phyloP scores from a whole-genome alignment of 2,797 vertebrate species.

The Poliocrania exsul region DNA sequence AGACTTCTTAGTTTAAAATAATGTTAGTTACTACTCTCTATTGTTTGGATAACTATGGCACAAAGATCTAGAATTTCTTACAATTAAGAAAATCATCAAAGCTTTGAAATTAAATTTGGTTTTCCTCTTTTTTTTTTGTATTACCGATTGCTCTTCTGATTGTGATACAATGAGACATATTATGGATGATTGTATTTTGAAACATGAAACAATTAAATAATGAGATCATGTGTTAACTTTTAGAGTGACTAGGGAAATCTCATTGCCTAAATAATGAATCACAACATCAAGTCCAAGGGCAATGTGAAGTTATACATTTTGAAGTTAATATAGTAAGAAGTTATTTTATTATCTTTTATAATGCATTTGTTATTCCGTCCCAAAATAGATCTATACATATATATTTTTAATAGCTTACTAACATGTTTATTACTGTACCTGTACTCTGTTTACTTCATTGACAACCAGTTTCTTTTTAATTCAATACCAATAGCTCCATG shows the following conservation, averaged over 20 bases:
- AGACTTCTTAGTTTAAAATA: not conserved
- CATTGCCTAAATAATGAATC: constrained; percentile 22
- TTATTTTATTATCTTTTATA: not conserved
- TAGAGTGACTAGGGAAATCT: not conserved
- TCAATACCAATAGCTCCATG: not conserved
- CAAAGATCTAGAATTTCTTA: not conserved
- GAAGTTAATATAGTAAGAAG: not conserved
- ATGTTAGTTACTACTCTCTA: not conserved
- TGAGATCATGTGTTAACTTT: not conserved
- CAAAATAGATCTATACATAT: not conserved
- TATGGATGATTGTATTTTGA: constrained; percentile 5
- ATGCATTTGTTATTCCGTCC: not conserved
- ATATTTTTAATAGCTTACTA: not conserved
- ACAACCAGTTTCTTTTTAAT: not conserved
- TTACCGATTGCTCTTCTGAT: not conserved
- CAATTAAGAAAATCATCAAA: not conserved
- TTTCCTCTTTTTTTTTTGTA: not conserved
- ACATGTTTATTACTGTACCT: not conserved
- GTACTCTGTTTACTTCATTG: not conserved
- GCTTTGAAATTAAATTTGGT: not conserved
- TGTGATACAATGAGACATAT: not conserved
- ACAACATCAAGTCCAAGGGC: not conserved
- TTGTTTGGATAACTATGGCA: not conserved
- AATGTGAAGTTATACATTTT: not conserved
- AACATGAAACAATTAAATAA: constrained; percentile 29